A percentile compares a stretch with the other conserved stretches of the same genome.
Evolutionary conservation across 2,113 vertebrate species (phyloP).

Genomic region (Melanostigma gelatinosum): DNA sequence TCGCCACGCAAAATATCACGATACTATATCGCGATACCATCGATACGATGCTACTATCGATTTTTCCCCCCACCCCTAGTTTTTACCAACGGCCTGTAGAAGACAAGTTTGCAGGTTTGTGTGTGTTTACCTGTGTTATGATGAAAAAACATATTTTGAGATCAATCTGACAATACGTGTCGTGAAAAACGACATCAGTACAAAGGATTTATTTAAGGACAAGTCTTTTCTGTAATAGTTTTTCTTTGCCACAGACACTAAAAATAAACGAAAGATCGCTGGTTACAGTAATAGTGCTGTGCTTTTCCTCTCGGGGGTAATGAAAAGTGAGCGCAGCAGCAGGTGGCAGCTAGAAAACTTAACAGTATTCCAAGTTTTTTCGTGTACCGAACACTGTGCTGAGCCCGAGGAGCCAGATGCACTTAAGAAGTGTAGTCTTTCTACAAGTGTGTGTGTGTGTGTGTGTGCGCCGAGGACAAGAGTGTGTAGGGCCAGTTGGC

Average conservation of each 20-base stretch:
- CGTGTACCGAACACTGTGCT: constrained; percentile 39
- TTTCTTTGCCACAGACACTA: constrained; percentile 23
- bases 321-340: constrained; percentile 46
- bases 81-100: neutral
- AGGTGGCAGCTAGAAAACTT: constrained; percentile 62
- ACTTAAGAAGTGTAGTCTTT: constrained; percentile 39
- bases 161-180: too few relatives aligned
- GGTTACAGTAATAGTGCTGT: constrained; percentile 26
- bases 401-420: constrained; percentile 34
- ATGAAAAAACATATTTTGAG: too few relatives aligned
- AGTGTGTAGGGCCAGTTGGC: constrained; percentile 48
- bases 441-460: constrained; percentile 25
- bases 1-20: too few relatives aligned
- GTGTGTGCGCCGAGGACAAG: constrained; percentile 23
- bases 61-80: too few relatives aligned
- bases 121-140: neutral
- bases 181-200: neutral
- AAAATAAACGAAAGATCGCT: constrained; percentile 29
- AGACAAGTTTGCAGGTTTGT: neutral
- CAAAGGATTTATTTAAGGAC: neutral
- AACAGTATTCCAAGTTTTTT: constrained; percentile 26
- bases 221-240: constrained; percentile 4
- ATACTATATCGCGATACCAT: too few relatives aligned
- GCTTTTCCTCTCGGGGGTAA: constrained; percentile 28
- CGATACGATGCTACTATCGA: too few relatives aligned